Evolutionary conservation across 1,140 invertebrate genomes (phyloP).

Genomic region (Leptinotarsa lineolata): DNA sequence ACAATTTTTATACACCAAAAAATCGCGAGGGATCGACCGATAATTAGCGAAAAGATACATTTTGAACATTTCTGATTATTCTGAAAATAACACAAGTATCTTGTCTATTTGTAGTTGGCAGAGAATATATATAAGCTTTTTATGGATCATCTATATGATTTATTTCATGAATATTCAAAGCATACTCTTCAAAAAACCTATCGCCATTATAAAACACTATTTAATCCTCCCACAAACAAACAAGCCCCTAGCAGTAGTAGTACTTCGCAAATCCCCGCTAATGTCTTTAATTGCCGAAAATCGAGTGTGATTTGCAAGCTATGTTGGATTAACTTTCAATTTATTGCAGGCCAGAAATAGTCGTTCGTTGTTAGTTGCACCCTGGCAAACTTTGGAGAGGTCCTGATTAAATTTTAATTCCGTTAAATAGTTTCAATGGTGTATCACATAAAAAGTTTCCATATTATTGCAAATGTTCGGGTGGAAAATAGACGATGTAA

Average conservation of each 20-base stretch:
- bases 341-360: background rate
- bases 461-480: too few species aligned
- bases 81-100: too few species aligned
- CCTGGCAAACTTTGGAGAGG: background rate
- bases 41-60: too few species aligned
- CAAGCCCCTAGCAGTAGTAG: background rate
- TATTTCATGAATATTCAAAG: too few species aligned
- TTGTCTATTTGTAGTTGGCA: too few species aligned
- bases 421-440: background rate
- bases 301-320: background rate
- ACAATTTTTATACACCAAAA: too few species aligned
- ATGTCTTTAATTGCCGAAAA: conserved; percentile 4
- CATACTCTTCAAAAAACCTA: background rate
- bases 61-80: too few species aligned
- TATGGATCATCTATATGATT: too few species aligned
- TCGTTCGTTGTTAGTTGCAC: background rate
- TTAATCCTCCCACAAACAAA: background rate
- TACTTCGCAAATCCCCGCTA: background rate
- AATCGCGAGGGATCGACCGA: too few species aligned
- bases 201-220: background rate
- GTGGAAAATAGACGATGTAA: too few species aligned
- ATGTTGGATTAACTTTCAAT: conserved; percentile 3
- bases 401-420: background rate
- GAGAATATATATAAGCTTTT: too few species aligned
- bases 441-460: background rate